Conservation (phyloP, 2,113 vertebrate genomes). For the Parus major region DNA sequence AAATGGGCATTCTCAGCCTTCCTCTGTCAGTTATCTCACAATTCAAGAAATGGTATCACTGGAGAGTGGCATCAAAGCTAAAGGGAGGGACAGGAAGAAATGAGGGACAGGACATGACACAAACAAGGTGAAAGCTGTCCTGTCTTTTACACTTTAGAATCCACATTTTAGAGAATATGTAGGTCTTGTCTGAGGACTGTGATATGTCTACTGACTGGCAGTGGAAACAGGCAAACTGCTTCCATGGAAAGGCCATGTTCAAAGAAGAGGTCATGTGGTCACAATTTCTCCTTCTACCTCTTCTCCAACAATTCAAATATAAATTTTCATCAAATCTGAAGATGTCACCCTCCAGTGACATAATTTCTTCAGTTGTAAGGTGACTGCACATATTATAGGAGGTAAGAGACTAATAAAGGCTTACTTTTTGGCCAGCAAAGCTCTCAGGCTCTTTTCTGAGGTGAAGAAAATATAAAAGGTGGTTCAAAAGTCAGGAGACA, state of each 20-base stretch:
- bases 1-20: background rate
- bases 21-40: background rate
- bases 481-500: background rate
- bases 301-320: background rate
- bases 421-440: background rate
- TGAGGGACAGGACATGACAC: background rate
- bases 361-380: background rate
- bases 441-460: background rate
- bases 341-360: background rate
- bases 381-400: background rate
- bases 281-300: background rate
- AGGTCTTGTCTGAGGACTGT: background rate
- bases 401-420: background rate
- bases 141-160: background rate
- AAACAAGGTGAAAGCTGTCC: background rate
- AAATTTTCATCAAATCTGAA: background rate
- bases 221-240: background rate
- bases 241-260: background rate
- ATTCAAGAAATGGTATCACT: background rate
- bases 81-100: background rate
- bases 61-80: background rate
- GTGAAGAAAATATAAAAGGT: background rate
- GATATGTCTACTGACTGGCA: background rate
- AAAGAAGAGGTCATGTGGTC: background rate
- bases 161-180: background rate